Evolutionary conservation across 2,113 vertebrate genomes (phyloP).

Genomic region (Chascanopsetta lugubris): DNA sequence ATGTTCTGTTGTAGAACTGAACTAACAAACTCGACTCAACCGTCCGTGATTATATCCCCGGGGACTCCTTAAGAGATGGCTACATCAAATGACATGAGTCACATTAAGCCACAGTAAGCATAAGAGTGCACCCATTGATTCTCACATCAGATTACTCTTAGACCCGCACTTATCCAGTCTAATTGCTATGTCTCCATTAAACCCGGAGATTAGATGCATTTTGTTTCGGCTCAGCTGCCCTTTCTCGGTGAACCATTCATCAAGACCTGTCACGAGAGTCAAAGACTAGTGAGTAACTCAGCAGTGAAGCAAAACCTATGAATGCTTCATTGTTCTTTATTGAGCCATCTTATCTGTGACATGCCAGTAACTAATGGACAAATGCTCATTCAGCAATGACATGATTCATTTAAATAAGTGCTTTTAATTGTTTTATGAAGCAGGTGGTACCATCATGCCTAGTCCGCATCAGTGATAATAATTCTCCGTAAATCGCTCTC

Average conservation of each 20-base stretch:
- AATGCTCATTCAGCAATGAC: background rate
- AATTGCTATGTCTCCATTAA: constrained; percentile 55
- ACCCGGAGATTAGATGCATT: background rate
- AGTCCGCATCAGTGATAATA: background rate
- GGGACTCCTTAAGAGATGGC: constrained; percentile 9
- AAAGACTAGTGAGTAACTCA: background rate
- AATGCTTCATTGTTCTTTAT: constrained; percentile 22
- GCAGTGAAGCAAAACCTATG: background rate
- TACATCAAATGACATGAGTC: constrained; percentile 4
- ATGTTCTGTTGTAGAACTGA: constrained; percentile 8
- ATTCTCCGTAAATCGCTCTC: background rate
- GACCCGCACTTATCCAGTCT: constrained; percentile 43
- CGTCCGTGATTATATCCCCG: background rate
- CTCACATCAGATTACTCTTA: constrained; percentile 57
- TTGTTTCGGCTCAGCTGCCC: background rate
- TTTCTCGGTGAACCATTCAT: background rate
- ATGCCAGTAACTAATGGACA: background rate
- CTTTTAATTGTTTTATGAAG: constrained; percentile 15
- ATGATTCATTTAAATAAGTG: constrained; percentile 4
- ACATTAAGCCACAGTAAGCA: constrained; percentile 31
- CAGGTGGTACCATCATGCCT: background rate
- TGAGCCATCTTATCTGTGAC: constrained; percentile 6
- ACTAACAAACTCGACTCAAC: background rate
- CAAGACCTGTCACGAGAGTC: background rate
- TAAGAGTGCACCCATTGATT: constrained; percentile 13